phyloP scores from a whole-genome alignment of 2,888 invertebrate genomes.

The Pseudoips prasinana region DNA sequence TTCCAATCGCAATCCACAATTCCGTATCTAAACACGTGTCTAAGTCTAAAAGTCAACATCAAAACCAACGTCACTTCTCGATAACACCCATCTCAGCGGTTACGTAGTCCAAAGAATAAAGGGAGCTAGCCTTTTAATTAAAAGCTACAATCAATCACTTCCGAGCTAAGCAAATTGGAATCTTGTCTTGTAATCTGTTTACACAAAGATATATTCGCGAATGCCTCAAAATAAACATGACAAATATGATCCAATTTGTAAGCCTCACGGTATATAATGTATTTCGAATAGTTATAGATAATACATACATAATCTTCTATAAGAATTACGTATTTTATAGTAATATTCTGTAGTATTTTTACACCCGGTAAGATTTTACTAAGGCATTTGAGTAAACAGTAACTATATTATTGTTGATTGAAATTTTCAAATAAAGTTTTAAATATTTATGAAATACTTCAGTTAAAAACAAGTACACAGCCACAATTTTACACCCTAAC shows the following conservation, averaged over 20 bases:
- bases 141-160: constrained; percentile 24
- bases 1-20: too few species aligned
- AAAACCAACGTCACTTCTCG: constrained; percentile 21
- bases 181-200: constrained; percentile 20
- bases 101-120: constrained; percentile 22
- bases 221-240: constrained; percentile 32
- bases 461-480: too few species aligned
- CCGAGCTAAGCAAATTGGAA: constrained; percentile 17
- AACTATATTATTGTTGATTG: too few species aligned
- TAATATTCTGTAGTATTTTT: too few species aligned
- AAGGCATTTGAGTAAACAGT: too few species aligned
- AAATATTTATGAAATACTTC: too few species aligned
- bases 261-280: constrained; percentile 16
- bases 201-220: constrained; percentile 15
- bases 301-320: constrained; percentile 28
- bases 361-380: too few species aligned
- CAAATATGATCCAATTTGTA: constrained; percentile 31
- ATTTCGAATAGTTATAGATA: constrained; percentile 19
- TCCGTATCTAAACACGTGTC: too few species aligned
- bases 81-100: constrained; percentile 28
- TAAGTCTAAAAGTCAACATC: constrained; percentile 1
- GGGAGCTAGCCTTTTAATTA: constrained; percentile 32
- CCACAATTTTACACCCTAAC: too few species aligned
- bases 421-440: too few species aligned
- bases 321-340: too few species aligned